phyloP scores from a whole-genome alignment of 2,113 vertebrate species.

The Brienomyrus longianalis region DNA sequence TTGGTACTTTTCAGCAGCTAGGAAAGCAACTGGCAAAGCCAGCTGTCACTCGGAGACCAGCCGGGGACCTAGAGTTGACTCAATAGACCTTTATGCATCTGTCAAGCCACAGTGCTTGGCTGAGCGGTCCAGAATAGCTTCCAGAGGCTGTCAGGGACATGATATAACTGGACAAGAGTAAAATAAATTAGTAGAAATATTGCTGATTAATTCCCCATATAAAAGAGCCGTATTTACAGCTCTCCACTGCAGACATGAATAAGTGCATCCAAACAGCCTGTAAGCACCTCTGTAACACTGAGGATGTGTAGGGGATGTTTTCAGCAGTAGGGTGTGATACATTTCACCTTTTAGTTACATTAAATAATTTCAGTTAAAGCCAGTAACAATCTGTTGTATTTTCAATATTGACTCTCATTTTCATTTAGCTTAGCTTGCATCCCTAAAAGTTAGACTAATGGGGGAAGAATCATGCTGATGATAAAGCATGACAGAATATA shows the following conservation, averaged over 20 bases:
- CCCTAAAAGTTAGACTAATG: background rate
- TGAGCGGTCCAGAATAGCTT: conserved; percentile 20
- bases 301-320: background rate
- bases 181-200: conserved; percentile 5
- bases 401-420: background rate
- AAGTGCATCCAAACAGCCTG: conserved; percentile 37
- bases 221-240: conserved; percentile 18
- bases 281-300: conserved; percentile 1
- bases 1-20: conserved; percentile 48
- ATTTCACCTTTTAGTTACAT: background rate
- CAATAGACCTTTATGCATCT: conserved; percentile 26
- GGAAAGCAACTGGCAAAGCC: conserved; percentile 37
- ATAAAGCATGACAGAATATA: background rate
- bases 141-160: conserved; percentile 12
- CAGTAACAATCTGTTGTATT: background rate
- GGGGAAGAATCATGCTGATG: background rate
- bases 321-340: background rate
- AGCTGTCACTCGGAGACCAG: conserved; percentile 42
- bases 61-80: conserved; percentile 27
- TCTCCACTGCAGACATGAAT: conserved; percentile 43
- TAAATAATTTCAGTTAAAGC: background rate
- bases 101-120: conserved; percentile 34
- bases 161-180: conserved; percentile 21
- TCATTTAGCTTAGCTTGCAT: background rate
- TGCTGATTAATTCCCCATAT: background rate